Base-by-base conservation (phyloP, 35 echinoderm and acorn worm genomes). In the Chiridota heheva region DNA sequence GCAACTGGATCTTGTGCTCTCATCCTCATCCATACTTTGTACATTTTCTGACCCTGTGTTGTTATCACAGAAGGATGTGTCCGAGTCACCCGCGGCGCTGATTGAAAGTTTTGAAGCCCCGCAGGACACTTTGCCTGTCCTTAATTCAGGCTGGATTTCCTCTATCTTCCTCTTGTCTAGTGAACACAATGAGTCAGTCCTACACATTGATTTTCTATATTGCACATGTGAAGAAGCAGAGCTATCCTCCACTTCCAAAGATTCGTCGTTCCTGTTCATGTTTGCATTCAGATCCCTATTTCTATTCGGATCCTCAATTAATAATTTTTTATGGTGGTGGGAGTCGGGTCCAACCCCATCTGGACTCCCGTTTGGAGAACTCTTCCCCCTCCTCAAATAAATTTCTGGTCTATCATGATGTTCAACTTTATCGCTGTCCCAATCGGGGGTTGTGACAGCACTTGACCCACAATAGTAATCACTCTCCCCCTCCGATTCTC, bases 361-460 rank as follows among this genome's bases (percentile, higher is more conserved):
- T 72, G 69, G 69, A 49, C 69, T 72, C 40, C 33, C 49, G 26
- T 28, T 72, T 63, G 51, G 60, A 40, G 86, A 60, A 31, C 58
- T 62, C 63, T 29, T 60, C 63, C 72, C 65, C 77, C 75, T 45
- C 35, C 67, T 72, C 79, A 89, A 32, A 20, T 65, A 83, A 30
- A 89, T 76, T 43, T 73, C 69, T 3, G 78, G 68, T 70, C 74
- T 63, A 60, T 88, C 58, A 1, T 64, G 53, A 34, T 67, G 75
- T 59, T 59, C 46, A 57, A 55, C 43, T 39, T 58, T 63, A 29
- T 85, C 88, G 39, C 72, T 63, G 32, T 90, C 87, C 82, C 92
- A 89, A 18, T 96, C 92, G 16, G 92, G 92, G 6, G 92, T 90
- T 6, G 92, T 96, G 29, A 86, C 87, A 15, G 78, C 79, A 51